Evolutionary conservation across 1,140 invertebrate genomes (phyloP), one percentile per base, ranked within the genome.

Genomic region (Chironomus tepperi): DNA sequence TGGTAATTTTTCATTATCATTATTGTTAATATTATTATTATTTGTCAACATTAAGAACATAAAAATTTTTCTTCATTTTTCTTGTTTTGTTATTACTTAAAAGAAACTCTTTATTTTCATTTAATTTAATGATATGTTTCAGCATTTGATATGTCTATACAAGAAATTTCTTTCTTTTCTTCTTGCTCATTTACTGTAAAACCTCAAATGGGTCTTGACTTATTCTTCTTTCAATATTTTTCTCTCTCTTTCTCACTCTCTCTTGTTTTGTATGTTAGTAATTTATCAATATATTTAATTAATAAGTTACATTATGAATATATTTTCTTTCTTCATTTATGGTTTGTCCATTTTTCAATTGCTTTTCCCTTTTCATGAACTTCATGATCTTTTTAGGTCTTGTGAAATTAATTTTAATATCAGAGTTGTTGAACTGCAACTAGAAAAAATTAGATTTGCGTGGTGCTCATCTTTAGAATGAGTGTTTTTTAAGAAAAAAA

Each of bases 1-100:
- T 47, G 24, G 24, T 34, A 34, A 34, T 34, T 34, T 34, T 34
- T 34, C 24, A 34, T 34, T 5, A 34, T 34, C 24, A 34, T 34
- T 34, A 34, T 34, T 34, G 24, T 34, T 34, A 34, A 2, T 34
- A 34, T 34, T 34, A 57, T 57, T n/a, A 57, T 57, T 57, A 57
- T 57, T 57, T 57, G 47, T 57, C 47, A 57, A 57, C 47, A 57
- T 57, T 57, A 57, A 57, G 47, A 57, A 57, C 47, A 57, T 57
- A 57, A 57, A 57, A 34, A 2, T 34, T 34, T 34, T 34, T 34
- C 24, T 34, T 34, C n/a, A n/a, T 34, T 5, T 34, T 34, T 34
- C 24, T n/a, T 57, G 5, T 57, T 57, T 57, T 57, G 1, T 34
- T 34, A 2, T 34, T 34, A 34, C 24, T 34, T 34, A 57, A 57